phyloP scores from a whole-genome alignment of 2,888 invertebrate genomes.

The Limnephilus rhombicus region DNA sequence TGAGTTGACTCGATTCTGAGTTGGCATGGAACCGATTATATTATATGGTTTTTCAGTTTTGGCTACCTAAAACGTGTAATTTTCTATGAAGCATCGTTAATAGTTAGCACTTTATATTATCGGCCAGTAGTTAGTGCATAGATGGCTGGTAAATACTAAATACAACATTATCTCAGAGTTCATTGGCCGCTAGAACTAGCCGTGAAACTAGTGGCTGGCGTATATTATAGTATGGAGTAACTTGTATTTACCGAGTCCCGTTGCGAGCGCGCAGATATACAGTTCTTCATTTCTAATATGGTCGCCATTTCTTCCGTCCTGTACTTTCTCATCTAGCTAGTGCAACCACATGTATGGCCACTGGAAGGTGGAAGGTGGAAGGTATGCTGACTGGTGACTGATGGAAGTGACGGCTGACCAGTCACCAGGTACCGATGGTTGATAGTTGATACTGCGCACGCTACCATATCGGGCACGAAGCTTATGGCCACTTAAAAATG shows the following conservation, averaged over 20 bases:
- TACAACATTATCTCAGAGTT: not conserved
- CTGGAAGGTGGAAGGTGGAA: too few relatives aligned
- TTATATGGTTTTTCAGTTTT: too few relatives aligned
- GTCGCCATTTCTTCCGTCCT: not conserved
- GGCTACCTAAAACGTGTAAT: too few relatives aligned
- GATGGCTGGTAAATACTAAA: not conserved
- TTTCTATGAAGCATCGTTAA: too few relatives aligned
- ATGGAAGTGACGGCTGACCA: not conserved
- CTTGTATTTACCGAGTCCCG: constrained; percentile 20
- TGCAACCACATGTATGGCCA: not conserved
- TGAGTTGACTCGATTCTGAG: too few relatives aligned
- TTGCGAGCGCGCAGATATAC: constrained; percentile 16
- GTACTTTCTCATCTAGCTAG: constrained; percentile 3
- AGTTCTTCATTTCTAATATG: constrained; percentile 24
- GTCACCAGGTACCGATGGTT: not conserved
- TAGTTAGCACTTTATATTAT: too few relatives aligned
- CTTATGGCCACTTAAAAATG: not conserved
- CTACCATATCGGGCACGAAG: not conserved
- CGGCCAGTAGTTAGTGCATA: too few relatives aligned
- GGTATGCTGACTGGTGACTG: not conserved
- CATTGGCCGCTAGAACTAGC: constrained; percentile 3
- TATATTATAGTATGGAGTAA: not conserved
- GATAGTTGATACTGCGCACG: not conserved
- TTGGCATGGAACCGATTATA: too few relatives aligned
- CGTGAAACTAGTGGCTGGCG: not conserved